Evolutionary conservation across 2,888 invertebrate genomes (phyloP), one percentile per base, ranked within the genome.

Genomic region (Drosophila macrospina): DNA sequence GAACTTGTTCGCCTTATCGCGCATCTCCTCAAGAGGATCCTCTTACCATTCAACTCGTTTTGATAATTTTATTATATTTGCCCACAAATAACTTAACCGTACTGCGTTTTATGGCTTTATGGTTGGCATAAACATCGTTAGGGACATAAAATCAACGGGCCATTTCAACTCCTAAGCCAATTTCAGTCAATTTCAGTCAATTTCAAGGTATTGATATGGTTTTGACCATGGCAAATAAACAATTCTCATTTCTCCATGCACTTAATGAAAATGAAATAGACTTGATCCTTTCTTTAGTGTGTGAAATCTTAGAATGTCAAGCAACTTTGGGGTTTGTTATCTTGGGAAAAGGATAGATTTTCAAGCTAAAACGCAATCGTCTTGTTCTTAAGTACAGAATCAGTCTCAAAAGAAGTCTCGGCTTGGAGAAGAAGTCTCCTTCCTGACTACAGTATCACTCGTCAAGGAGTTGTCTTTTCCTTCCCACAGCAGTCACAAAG

Each of bases 21-120:
- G 20, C 41, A 83, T 80, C 78, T 60, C 28, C 56, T 51, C 24
- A 45, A 61, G 48, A 60, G 66, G 62, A 82, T 86, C 86, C 75
- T 78, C 80, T 82, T 86, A 83, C 80, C 77, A 74, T 57, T 63
- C 77, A 67, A 61, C 74, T 56, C 64, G 84, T 74, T 83, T 86
- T 82, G 77, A 83, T 83, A 83, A 80, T 82, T 82, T 82, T 82
- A 80, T 86, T 86, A 82, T 80, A 74, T 83, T 86, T 69, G 83
- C 80, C 44, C 83, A 80, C 74, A 80, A 80, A 77, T 86, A 86
- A 82, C 71, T 86, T 73, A 65, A 65, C 48, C 56, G 69, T 71
- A 68, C 68, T 54, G 62, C 68, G 42, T 66, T 83, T 82, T 82
- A 82, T 75, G 78, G 67, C 51, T 64, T 64, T 69, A 50, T 61